phyloP scores from a whole-genome alignment of 2,888 invertebrate genomes.

The Coelinius sp. region DNA sequence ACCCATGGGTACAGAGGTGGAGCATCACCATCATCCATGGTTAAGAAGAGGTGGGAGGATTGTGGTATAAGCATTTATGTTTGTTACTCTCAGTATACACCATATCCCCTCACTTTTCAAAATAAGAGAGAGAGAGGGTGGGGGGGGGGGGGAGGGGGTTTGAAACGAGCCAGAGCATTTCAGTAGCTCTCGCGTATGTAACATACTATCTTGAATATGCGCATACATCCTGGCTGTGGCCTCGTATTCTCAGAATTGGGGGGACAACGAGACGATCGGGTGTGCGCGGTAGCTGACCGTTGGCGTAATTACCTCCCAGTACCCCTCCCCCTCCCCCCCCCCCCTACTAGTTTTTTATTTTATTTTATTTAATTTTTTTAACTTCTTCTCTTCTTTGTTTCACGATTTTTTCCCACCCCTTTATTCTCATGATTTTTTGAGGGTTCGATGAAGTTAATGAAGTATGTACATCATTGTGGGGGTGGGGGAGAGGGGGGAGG shows the following conservation, averaged over 20 bases:
- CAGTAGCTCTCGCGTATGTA: conserved; percentile 67
- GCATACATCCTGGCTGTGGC: conserved; percentile 55
- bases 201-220: conserved; percentile 71
- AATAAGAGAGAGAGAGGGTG: conserved; percentile 41
- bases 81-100: conserved; percentile 7
- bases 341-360: no score
- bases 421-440: no score
- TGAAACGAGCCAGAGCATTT: conserved; percentile 52
- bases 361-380: no score
- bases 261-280: conserved; percentile 59
- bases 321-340: conserved; percentile 11
- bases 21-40: conserved; percentile 9
- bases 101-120: conserved; percentile 36
- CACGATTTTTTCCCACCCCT: no score
- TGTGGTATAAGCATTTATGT: conserved; percentile 22
- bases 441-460: no score
- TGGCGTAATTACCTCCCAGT: conserved; percentile 66
- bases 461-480: no score
- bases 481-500: conserved; percentile 62
- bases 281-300: conserved; percentile 67
- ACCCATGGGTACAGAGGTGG: conserved; percentile 39
- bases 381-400: no score
- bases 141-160: conserved; percentile 44
- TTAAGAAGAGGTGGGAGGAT: conserved; percentile 14
- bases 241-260: conserved; percentile 68